phyloP scores from a whole-genome alignment of 2,888 invertebrate species.

The Ophion ventricosus region DNA sequence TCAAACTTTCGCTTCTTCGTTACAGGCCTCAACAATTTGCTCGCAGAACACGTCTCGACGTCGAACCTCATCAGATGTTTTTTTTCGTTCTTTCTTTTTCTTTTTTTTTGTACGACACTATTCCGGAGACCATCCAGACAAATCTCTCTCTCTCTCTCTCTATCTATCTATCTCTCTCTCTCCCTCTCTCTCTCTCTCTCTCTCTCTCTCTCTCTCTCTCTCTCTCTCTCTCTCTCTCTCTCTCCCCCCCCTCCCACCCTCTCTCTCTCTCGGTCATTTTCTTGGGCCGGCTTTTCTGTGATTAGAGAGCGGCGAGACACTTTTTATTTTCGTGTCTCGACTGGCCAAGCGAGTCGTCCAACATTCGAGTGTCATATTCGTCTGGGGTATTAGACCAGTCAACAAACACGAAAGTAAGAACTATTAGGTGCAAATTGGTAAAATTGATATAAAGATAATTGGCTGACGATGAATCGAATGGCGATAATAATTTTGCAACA shows the following conservation, averaged over 20 bases:
- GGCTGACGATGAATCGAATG: too few species aligned
- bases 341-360: constrained; percentile 20
- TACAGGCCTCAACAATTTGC: constrained; percentile 19
- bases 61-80: constrained; percentile 16
- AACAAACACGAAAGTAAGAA: too few species aligned
- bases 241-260: neutral
- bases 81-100: neutral
- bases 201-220: neutral
- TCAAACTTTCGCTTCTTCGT: constrained; percentile 20
- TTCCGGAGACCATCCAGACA: constrained; percentile 24
- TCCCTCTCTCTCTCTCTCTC: neutral
- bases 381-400: too few species aligned
- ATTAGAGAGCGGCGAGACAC: constrained; percentile 51
- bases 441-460: too few species aligned
- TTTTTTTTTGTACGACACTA: constrained; percentile 1
- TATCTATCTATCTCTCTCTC: neutral
- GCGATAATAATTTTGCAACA: too few species aligned
- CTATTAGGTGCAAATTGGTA: too few species aligned
- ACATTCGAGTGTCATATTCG: constrained; percentile 17
- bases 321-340: constrained; percentile 50
- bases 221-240: neutral
- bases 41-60: constrained; percentile 32
- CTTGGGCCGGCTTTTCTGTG: constrained; percentile 33
- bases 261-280: constrained; percentile 7
- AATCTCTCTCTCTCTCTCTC: constrained; percentile 19